Percentiles rank a stretch among this genome's conserved stretches.
phyloP scores from a whole-genome alignment of 1,140 invertebrate species.

The Eciton burchellii region DNA sequence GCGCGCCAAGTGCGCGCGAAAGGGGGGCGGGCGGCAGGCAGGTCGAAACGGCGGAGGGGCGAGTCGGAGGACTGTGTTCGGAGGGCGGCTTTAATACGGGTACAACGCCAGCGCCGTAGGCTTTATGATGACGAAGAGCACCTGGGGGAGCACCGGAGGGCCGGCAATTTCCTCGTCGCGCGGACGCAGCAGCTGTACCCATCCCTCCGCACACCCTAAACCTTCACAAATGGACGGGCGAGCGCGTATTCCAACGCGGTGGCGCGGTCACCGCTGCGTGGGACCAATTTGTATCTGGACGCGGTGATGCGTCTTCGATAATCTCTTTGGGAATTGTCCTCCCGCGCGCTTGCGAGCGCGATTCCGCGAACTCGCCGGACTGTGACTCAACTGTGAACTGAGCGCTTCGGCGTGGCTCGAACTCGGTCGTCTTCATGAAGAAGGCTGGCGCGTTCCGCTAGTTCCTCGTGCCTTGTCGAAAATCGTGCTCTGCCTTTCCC shows the following conservation, averaged over 20 bases:
- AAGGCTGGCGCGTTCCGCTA: no score
- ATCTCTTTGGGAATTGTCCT: constrained; percentile 74
- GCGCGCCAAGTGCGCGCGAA: neutral
- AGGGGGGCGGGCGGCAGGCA: constrained; percentile 42
- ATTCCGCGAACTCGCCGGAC: no score
- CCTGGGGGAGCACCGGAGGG: constrained; percentile 82
- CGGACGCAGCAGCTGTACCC: constrained; percentile 71
- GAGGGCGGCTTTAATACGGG: constrained; percentile 82
- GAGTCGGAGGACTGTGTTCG: constrained; percentile 73
- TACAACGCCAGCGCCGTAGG: constrained; percentile 82
- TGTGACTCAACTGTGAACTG: no score
- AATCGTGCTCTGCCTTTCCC: no score
- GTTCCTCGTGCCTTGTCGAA: no score
- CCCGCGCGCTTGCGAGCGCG: constrained; percentile 44
- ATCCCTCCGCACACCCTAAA: neutral
- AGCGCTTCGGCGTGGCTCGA: no score
- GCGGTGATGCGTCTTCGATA: constrained; percentile 76
- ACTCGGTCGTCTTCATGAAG: no score
- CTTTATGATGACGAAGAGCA: constrained; percentile 86
- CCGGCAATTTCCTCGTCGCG: constrained; percentile 82
- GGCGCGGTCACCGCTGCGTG: constrained; percentile 71
- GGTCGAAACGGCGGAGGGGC: constrained; percentile 41
- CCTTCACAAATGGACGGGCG: constrained; percentile 63
- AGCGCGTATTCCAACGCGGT: constrained; percentile 56
- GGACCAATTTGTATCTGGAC: constrained; percentile 79